These are phyloP conservation scores for Turritopsis rubra DNA, from an alignment of 30 jellyfish, hydroid and myxozoan genomes.

Conservation along the genomic window DNA sequence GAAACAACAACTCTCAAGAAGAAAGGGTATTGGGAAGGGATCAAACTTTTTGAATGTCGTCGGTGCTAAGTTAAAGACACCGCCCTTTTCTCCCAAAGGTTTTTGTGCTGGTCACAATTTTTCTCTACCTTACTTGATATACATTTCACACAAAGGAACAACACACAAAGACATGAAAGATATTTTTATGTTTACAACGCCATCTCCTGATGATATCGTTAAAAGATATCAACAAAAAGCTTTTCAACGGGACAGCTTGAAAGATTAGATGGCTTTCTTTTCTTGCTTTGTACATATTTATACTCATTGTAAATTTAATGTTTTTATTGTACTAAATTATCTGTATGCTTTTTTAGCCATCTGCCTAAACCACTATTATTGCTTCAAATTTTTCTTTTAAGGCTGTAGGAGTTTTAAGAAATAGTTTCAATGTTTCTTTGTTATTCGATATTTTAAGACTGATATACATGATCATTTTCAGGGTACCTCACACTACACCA, in stretches of 20 bases:
- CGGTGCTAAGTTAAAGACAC: neutral
- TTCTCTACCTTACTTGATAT: neutral
- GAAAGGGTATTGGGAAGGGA: neutral
- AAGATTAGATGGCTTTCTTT: neutral
- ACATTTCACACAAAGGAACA: neutral
- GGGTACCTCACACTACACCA: no score
- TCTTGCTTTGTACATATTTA: neutral
- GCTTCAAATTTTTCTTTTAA: no score
- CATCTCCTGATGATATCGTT: slow-evolving; percentile 87
- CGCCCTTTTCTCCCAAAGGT: neutral
- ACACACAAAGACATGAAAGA: neutral
- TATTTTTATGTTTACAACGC: slow-evolving; percentile 43
- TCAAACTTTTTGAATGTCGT: neutral
- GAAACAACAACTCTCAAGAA: neutral
- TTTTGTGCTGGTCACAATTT: neutral
- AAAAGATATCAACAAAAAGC: slow-evolving; percentile 36
- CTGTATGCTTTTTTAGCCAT: no score
- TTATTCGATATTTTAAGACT: no score
- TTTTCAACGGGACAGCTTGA: slow-evolving; percentile 23
- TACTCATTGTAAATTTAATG: neutral
- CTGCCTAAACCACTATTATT: no score
- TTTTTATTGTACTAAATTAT: neutral
- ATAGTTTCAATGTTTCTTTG: no score
- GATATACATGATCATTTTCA: no score
- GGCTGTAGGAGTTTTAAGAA: no score